Evolutionary conservation across 2,888 invertebrate genomes (phyloP), one percentile per base, ranked within the genome.

Genomic region (Smittia sp.): DNA sequence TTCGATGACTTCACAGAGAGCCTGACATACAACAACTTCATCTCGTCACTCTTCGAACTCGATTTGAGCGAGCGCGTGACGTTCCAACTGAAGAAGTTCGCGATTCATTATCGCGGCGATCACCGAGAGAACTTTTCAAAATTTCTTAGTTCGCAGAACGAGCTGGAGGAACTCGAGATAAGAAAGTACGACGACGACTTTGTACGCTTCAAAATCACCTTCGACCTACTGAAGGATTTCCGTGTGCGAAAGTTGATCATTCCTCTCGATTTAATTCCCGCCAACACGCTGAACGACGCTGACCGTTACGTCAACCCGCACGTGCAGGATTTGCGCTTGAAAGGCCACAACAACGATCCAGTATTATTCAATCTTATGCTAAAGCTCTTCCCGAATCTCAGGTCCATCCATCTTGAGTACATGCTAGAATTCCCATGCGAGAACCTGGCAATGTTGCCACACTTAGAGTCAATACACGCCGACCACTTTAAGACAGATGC

Each of bases 131-230:
- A 73, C 41, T 46, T 73, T 32, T 9, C 20, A 11, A 63, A 65
- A 18, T 73, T 73, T 46, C 52, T 73, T 6, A 27, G n/a, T 4
- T 9, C 73, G 22, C 73, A 73, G 24, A 27, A 46, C 25, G 52
- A 73, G 11, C 24, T 73, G 13, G 73, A 73, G 15, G 73, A 73
- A 27, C 46, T 73, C 4, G 73, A 65, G 27, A 41, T 73, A 46
- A 46, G 46, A 63, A 65, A 73, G 41, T 73, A 73, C 32, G 73
- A 73, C 11, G 73, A 73, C n/a, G 65, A 73, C 20, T 73, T 73
- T 65, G 62, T 65, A 22, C 22, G 73, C 39, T 73, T 73, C 32
- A 73, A 73, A 32, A 65, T 73, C 1, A 52, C 46, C n/a, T 73
- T 73, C 25, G 73, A 73, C 18, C 20, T 73, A 11, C 24, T 73